Conservation (phyloP, 2,797 vertebrate species). For the Prunella strophiata region DNA sequence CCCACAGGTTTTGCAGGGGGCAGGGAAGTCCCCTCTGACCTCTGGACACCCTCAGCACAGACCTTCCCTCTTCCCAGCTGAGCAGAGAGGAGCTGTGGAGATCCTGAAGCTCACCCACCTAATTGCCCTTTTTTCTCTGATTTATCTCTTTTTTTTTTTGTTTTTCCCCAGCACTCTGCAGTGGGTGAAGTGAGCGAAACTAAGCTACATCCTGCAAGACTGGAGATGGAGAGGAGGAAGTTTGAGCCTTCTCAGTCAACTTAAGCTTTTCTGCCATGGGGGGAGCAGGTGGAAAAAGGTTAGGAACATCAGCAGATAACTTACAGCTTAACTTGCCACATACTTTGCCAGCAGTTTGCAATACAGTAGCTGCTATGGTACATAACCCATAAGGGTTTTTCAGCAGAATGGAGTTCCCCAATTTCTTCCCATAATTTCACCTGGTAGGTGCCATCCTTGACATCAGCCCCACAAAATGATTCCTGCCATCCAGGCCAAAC, state of each 20-base stretch:
- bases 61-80: background rate
- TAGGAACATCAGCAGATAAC: background rate
- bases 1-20: conserved; percentile 21
- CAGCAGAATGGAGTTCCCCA: background rate
- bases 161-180: background rate
- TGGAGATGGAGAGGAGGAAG: background rate
- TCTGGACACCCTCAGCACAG: fast-evolving
- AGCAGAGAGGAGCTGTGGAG: background rate
- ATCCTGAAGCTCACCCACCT: background rate
- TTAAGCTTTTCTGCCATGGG: background rate
- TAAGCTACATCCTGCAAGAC: background rate
- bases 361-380: background rate
- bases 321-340: background rate
- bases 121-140: background rate
- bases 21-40: background rate
- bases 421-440: background rate
- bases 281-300: background rate
- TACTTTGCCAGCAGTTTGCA: background rate
- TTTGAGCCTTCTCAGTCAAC: background rate
- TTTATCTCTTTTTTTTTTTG: background rate
- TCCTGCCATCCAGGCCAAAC: background rate
- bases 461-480: background rate
- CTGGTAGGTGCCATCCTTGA: background rate
- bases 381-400: background rate
- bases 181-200: background rate